These are phyloP conservation scores for Battus philenor DNA, from an alignment of 1,140 invertebrate species.

Conservation along the genomic window DNA sequence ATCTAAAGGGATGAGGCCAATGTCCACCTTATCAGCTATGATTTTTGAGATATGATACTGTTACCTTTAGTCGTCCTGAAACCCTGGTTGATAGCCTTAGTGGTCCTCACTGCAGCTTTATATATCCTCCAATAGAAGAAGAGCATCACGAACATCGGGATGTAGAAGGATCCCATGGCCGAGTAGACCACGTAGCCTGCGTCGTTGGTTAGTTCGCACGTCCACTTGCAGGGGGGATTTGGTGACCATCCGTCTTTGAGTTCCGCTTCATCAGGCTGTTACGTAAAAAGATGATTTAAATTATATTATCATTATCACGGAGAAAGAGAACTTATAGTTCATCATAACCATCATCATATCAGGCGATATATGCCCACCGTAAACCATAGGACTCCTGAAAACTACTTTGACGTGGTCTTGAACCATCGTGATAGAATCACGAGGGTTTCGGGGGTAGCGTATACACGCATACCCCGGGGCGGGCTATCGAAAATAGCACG, in stretches of 20 bases:
- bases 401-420: too few species aligned
- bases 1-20: neutral
- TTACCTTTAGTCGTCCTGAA: slow-evolving; percentile 92
- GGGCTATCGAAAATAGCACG: too few species aligned
- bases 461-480: too few species aligned
- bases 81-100: slow-evolving; percentile 92
- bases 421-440: too few species aligned
- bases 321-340: too few species aligned
- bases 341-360: too few species aligned
- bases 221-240: slow-evolving; percentile 84
- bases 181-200: slow-evolving; percentile 91
- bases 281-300: slow-evolving; percentile 5
- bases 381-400: too few species aligned
- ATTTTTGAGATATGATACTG: neutral
- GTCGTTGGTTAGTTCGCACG: slow-evolving; percentile 93
- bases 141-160: slow-evolving; percentile 96
- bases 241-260: slow-evolving; percentile 37
- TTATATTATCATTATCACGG: too few species aligned
- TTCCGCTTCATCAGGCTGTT: slow-evolving; percentile 41
- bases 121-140: slow-evolving; percentile 98
- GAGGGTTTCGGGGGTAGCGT: too few species aligned
- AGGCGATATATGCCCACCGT: too few species aligned
- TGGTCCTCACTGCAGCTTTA: slow-evolving; percentile 91
- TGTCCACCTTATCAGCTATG: neutral
- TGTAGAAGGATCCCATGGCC: slow-evolving; percentile 95